Evolutionary conservation across 2,888 invertebrate genomes (phyloP), one percentile per base, ranked within the genome.

Genomic region (Yponomeuta plumbellus): DNA sequence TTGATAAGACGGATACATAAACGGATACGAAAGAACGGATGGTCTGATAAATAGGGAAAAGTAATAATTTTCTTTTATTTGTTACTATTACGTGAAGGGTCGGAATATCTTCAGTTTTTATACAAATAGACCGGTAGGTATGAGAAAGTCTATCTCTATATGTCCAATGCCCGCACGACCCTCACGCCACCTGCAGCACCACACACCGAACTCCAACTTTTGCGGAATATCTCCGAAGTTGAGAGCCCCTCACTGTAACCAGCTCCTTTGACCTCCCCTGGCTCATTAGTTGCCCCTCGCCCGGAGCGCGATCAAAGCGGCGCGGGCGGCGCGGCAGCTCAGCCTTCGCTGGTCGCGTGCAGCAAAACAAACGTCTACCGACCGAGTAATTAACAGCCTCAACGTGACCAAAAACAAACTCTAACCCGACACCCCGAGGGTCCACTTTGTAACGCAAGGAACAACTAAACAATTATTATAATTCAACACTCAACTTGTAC

Each of bases 371-470:
- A 62, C 62, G 62, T 59, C 59, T 6, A 59, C 59, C 59, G 13
- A 59, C 6, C 21, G 59, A 59, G 59, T 21, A 59, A 59, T 59
- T 59, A 59, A 59, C 59, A 59, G 21, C 59, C 23, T 22, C 59
- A 59, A 59, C 22, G 59, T 21, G 44, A 52, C 23, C 58, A 20
- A 21, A 58, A 58, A n/a, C 58, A 20, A 58, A 58, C 58, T 11
- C 22, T 21, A 59, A 59, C 23, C 21, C 59, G 23, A 59, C 59
- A 59, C 59, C 65, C 57, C 20, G 52, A 57, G 65, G 44, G 22
- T 22, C 70, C 70, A 68, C 68, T 69, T 72, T 72, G 23, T 13
- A 59, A 13, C 21, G 23, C 23, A 52, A 52, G 44, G 17, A 52
- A 13, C 44, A 52, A 52, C 44, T 52, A 52, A 17, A 52, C 44